Conservation (phyloP, 37 sponge, comb jelly and placozoan species). For the Crambe crambe region DNA sequence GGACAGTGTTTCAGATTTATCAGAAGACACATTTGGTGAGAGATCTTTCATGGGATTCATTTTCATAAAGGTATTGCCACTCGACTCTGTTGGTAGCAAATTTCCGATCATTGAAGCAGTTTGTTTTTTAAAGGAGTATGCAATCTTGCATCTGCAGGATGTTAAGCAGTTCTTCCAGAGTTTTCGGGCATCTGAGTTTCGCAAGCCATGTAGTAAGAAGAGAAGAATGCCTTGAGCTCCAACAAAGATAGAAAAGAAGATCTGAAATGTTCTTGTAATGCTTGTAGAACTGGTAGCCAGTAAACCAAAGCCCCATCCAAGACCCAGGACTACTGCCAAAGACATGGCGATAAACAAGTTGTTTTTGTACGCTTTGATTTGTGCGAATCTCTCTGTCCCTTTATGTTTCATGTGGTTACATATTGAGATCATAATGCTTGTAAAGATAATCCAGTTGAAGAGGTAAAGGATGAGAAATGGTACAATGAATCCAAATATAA, state of each 20-base stretch:
- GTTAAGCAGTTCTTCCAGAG: slow-evolving; percentile 42
- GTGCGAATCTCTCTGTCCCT: background rate
- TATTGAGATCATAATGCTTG: slow-evolving; percentile 33
- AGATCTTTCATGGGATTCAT: no score
- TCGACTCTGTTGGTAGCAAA: no score
- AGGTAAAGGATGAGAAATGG: slow-evolving; percentile 61
- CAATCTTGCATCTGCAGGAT: no score
- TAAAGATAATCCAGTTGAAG: slow-evolving; percentile 64
- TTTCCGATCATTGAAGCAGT: no score
- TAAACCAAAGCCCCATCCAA: no score
- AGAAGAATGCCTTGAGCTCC: slow-evolving; percentile 60
- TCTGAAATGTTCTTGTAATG: no score
- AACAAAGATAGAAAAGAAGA: no score
- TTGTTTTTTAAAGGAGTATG: no score
- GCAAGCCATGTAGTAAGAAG: slow-evolving; percentile 30
- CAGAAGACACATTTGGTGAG: no score
- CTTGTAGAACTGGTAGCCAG: no score
- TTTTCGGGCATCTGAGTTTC: slow-evolving; percentile 20
- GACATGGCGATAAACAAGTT: slow-evolving; percentile 32
- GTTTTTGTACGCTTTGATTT: background rate
- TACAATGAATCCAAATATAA: slow-evolving; percentile 54
- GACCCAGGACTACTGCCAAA: slow-evolving; percentile 60
- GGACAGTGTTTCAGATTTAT: no score
- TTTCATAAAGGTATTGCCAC: no score
- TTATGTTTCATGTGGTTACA: background rate